Evolutionary conservation across 2,113 vertebrate species (phyloP), one percentile per base, ranked within the genome.

Genomic region (Bubo blakistoni): DNA sequence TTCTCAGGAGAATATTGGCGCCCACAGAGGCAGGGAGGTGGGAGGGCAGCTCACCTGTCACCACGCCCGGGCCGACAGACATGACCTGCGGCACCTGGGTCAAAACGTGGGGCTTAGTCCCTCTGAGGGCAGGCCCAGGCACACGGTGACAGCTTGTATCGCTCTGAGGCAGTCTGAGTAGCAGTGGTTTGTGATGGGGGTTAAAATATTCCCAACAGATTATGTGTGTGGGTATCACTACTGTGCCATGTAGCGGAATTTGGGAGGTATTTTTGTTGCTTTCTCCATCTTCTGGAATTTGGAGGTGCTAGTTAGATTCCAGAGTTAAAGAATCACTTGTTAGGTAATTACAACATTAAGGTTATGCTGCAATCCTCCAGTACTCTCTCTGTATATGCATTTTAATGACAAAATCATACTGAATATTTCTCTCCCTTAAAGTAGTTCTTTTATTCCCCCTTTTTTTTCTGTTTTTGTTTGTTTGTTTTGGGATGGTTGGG

Each of bases 71-170:
- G 32, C 42, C 58, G 47, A 14, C 57, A 36, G 18, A 11, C 26
- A 12, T 54, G 4, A 4, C 46, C 21, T 38, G 46, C 1, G 6
- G 65, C 26, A 11, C 22, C 1, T 2, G 21, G 16, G n/a, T 44
- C 66, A 46, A 46, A 67, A 49, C 1, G 1, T 0, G 1, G 26
- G 47, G 49, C 34, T 61, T 18, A 3, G 19, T 70, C 8, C 16
- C 10, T 27, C 17, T 2, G 18, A 51, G 54, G 59, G 52, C 51
- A 59, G 63, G 22, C 11, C 34, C 30, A 32, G 51, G 32, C 13
- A 6, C 6, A 0, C 6, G 13, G 36, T 1, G 5, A 36, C 42
- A 46, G 4, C 18, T 26, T 13, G 8, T 25, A 13, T 47, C 2
- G 1, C 73, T 32, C 36, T 3, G 9, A 40, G 22, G 52, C 67